These are phyloP conservation scores for Phyllotis vaccarum DNA, from an alignment of 2,797 vertebrate genomes.

Conservation along the genomic window DNA sequence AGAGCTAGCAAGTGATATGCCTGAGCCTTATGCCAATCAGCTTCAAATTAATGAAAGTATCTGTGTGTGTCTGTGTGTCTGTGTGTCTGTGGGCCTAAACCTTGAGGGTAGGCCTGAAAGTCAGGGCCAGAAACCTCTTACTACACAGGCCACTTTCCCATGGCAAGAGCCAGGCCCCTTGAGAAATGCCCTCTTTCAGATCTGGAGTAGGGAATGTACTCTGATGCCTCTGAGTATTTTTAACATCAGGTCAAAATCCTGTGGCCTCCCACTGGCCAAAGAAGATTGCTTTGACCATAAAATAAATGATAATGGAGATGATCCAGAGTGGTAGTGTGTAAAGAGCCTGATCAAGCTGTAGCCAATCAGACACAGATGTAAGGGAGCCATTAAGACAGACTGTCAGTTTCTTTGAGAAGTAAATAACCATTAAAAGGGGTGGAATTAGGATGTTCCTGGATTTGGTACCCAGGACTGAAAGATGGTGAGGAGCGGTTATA, in stretches of 20 bases:
- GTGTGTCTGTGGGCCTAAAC: too few species aligned
- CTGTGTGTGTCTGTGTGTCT: too few species aligned
- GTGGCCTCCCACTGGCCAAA: neutral
- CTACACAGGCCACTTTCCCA: neutral
- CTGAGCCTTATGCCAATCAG: too few species aligned
- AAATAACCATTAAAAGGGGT: neutral
- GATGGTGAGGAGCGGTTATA: neutral
- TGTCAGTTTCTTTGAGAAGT: conserved; percentile 17
- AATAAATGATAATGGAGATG: neutral
- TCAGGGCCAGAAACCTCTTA: too few species aligned
- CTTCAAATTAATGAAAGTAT: too few species aligned
- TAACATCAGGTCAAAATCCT: neutral
- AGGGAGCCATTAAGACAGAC: neutral
- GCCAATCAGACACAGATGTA: neutral
- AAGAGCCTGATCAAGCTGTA: neutral
- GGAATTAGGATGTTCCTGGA: too few species aligned
- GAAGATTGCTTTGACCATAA: neutral
- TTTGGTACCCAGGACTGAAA: neutral
- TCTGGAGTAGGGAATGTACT: neutral
- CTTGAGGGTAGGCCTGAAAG: too few species aligned
- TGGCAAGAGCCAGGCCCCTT: neutral
- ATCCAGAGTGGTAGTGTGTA: neutral
- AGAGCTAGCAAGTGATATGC: too few species aligned
- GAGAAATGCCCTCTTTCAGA: neutral
- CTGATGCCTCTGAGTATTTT: neutral